These are phyloP conservation scores for Merops nubicus DNA, from an alignment of 2,113 vertebrate species.

Conservation along the genomic window DNA sequence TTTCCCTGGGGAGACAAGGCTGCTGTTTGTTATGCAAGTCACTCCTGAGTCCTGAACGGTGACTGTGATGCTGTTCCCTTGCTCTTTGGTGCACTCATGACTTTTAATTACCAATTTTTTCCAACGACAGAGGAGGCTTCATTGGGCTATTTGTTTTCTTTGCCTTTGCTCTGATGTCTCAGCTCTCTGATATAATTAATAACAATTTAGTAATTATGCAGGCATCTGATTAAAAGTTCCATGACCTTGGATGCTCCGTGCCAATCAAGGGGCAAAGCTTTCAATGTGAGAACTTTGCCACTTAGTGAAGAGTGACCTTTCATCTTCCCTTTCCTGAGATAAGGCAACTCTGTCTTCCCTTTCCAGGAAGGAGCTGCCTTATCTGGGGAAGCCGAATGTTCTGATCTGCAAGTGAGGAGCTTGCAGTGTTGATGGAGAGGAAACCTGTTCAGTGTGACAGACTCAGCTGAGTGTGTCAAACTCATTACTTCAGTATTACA, in stretches of 20 bases:
- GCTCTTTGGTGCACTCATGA: constrained; percentile 57
- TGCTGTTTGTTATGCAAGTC: constrained; percentile 53
- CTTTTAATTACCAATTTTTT: constrained; percentile 73
- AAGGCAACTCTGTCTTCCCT: constrained; percentile 18
- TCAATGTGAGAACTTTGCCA: constrained; percentile 39
- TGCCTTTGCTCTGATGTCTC: constrained; percentile 56
- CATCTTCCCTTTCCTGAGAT: constrained; percentile 16
- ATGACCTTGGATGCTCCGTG: constrained; percentile 36
- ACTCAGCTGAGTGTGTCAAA: neutral
- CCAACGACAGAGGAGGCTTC: constrained; percentile 48
- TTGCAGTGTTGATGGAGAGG: neutral
- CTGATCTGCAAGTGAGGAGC: neutral
- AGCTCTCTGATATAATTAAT: constrained; percentile 59
- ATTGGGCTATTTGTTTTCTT: constrained; percentile 64
- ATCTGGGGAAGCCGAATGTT: constrained; percentile 6
- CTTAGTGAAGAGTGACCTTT: constrained; percentile 53
- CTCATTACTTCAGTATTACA: neutral
- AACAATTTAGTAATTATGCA: constrained; percentile 59
- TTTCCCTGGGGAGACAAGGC: constrained; percentile 6
- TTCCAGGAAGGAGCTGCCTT: constrained; percentile 41
- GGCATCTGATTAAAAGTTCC: constrained; percentile 47
- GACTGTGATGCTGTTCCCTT: constrained; percentile 37
- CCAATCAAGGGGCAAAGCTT: constrained; percentile 47
- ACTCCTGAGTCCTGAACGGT: constrained; percentile 4
- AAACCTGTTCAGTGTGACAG: neutral